Evolutionary conservation across 2,888 invertebrate species (phyloP).

Genomic region (Brachypalpus laphriformis): DNA sequence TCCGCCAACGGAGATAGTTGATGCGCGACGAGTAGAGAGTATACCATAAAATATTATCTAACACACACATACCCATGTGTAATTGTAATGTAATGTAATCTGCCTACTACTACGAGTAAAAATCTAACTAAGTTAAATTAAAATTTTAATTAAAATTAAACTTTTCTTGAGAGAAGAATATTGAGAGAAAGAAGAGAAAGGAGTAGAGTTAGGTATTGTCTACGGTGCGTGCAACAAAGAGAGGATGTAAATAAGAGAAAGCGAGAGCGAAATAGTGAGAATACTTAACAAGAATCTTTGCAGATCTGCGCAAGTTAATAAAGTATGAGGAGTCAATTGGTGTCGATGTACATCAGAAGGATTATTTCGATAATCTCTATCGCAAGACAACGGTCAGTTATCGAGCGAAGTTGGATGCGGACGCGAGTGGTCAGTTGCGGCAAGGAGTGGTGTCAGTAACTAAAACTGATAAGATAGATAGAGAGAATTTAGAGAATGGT

Average conservation of each 20-base stretch:
- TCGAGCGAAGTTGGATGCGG: slow-evolving; percentile 80
- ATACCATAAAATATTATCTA: slow-evolving; percentile 57
- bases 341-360: slow-evolving; percentile 76
- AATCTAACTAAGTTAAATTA: slow-evolving; percentile 48
- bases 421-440: background rate
- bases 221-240: slow-evolving; percentile 42
- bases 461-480: slow-evolving; percentile 7
- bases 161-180: slow-evolving; percentile 41
- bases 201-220: slow-evolving; percentile 44
- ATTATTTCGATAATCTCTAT: slow-evolving; percentile 80
- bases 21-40: slow-evolving; percentile 39
- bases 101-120: slow-evolving; percentile 61
- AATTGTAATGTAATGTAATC: slow-evolving; percentile 72
- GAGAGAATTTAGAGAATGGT: slow-evolving; percentile 21
- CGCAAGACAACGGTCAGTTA: slow-evolving; percentile 82
- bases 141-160: slow-evolving; percentile 24
- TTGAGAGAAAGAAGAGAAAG: slow-evolving; percentile 28
- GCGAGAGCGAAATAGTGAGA: slow-evolving; percentile 1
- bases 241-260: slow-evolving; percentile 54
- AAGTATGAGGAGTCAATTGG: slow-evolving; percentile 81
- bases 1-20: slow-evolving; percentile 81
- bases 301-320: slow-evolving; percentile 81
- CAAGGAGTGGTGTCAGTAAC: background rate
- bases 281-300: slow-evolving; percentile 59
- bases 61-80: slow-evolving; percentile 23